Conservation (phyloP, 2,888 invertebrate genomes). For the Cremastinae sp. region DNA sequence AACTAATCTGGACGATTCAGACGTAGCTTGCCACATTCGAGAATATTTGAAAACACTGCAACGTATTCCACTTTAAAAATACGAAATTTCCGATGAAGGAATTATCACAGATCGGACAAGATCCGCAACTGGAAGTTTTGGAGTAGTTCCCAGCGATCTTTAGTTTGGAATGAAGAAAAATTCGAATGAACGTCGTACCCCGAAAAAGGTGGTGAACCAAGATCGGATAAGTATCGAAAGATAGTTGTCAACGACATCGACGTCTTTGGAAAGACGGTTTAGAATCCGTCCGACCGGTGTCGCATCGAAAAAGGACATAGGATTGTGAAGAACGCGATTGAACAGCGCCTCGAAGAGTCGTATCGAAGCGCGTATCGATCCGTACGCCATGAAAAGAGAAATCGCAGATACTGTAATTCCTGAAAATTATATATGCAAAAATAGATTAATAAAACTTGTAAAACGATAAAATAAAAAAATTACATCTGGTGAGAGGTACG, state of each 20-base stretch:
- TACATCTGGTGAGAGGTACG: not conserved
- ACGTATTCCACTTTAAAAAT: no score
- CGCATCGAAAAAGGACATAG: conserved; percentile 87
- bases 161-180: not conserved
- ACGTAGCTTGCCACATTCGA: no score
- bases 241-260: conserved; percentile 84
- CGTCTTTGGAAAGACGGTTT: conserved; percentile 86
- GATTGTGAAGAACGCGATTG: conserved; percentile 83
- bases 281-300: conserved; percentile 86
- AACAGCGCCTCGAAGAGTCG: conserved; percentile 83
- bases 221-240: conserved; percentile 82
- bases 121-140: no score
- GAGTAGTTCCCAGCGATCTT: no score
- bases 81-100: no score
- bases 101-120: no score
- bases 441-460: conserved; percentile 8
- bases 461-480: conserved; percentile 16
- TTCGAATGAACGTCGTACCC: conserved; percentile 69
- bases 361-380: conserved; percentile 83
- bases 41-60: no score
- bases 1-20: no score
- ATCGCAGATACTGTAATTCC: conserved; percentile 82
- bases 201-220: conserved; percentile 76
- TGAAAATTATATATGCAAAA: conserved; percentile 69
- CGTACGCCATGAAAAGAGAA: conserved; percentile 82